These are phyloP conservation scores for Philypnodon macrostomus DNA, from an alignment of 2,797 vertebrate genomes.

Conservation along the genomic window DNA sequence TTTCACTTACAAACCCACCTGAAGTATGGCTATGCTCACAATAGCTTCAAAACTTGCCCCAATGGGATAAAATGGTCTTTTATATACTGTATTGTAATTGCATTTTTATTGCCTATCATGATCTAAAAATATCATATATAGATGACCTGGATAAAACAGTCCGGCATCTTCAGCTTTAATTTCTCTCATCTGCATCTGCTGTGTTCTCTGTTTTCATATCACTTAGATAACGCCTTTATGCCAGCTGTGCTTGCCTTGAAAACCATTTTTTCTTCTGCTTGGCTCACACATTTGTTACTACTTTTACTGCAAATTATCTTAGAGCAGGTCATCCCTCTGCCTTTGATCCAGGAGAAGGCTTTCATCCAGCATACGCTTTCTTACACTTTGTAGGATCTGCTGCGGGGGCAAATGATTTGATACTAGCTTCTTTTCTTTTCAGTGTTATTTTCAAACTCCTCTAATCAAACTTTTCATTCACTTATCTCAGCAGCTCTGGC, in stretches of 20 bases:
- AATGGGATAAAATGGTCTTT: too few species aligned
- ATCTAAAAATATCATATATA: too few species aligned
- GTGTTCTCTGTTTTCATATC: constrained; percentile 21
- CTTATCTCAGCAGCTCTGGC: constrained; percentile 26
- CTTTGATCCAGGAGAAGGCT: background rate
- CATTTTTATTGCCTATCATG: too few species aligned
- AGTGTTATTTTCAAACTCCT: constrained; percentile 13
- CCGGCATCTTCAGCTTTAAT: too few species aligned
- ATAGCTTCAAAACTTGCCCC: background rate
- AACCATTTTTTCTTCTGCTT: constrained; percentile 3
- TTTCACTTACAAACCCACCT: too few species aligned
- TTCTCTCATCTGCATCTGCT: constrained; percentile 24
- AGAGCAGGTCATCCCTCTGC: constrained; percentile 16
- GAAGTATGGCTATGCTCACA: constrained; percentile 6
- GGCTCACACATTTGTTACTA: background rate
- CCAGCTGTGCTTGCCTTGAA: constrained; percentile 9
- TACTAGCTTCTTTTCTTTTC: constrained; percentile 1
- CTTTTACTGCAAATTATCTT: constrained; percentile 19
- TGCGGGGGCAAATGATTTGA: constrained; percentile 8
- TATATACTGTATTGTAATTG: too few species aligned
- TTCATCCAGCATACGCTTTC: constrained; percentile 4
- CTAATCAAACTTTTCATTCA: constrained; percentile 24
- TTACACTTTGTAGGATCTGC: background rate
- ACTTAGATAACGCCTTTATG: too few species aligned
- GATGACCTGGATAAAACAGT: too few species aligned